Base-by-base conservation (phyloP, 2,797 vertebrate species). In the Pelodytes ibericus region DNA sequence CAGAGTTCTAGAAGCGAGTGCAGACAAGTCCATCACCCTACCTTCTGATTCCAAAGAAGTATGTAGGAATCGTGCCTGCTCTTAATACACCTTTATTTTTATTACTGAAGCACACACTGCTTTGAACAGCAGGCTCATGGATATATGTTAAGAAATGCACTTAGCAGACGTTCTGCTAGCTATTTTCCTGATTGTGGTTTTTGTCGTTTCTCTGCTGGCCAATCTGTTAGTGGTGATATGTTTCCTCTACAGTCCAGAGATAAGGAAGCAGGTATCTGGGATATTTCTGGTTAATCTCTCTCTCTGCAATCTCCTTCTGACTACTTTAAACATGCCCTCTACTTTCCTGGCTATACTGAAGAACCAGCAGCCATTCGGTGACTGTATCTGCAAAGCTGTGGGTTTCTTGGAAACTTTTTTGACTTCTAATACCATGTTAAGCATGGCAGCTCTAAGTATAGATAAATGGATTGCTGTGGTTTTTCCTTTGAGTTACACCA, bases 381-480 rank as follows among this genome's bases (percentile, higher is more conserved):
- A 91, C 63, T 70, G 70, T 16, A 60, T 87, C 51, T 93, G 93
- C 73, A 87, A 82, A 27, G 89, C 81, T 0, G 81, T 89, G 4
- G 88, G 93, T 33, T 92, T 92, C 31, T 80, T 88, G 53, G 93
- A 94, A 87, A 92, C 92, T 81, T 94, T 94, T 30, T 83, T 92
- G 84, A 90, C 87, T 77, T 86, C 87, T 31, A 93, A 92, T 71
- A 81, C 90, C 0, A 93, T 93, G 91, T 64, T 93, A 83, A 94
- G 88, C 85, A 93, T 91, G 92, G 93, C 89, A 24, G 93, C 91
- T 0, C 91, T 94, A 44, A 90, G 94, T 83, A 88, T 93, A 74
- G 92, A 94, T 88, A 86, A 89, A 80, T 94, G 94, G 94, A 83
- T 93, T 24, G 92, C 92, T 0, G 90, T 93, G 71, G 90, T 92